These are phyloP conservation scores for Drosophila anomalata DNA, from an alignment of 2,888 invertebrate genomes.

Conservation along the genomic window DNA sequence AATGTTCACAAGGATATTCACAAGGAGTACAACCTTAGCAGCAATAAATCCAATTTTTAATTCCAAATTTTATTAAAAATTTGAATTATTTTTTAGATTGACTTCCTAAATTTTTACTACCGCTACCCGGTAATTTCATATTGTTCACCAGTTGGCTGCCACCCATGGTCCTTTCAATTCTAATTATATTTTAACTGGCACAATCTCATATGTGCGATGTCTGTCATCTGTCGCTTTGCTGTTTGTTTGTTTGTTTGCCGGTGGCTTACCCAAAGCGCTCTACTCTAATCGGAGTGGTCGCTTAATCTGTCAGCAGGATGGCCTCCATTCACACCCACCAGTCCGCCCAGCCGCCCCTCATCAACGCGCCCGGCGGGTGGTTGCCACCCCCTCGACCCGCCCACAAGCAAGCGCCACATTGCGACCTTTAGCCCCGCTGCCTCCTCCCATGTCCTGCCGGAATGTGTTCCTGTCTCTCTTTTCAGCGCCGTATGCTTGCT, in stretches of 20 bases:
- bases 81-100: not conserved
- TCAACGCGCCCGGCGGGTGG: slow-evolving; percentile 41
- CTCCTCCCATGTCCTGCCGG: not conserved
- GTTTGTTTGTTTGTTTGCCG: slow-evolving; percentile 36
- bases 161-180: slow-evolving; percentile 1
- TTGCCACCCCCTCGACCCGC: slow-evolving; percentile 32
- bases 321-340: slow-evolving; percentile 36
- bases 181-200: slow-evolving; percentile 24
- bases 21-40: no score
- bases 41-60: no score
- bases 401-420: slow-evolving; percentile 49
- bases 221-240: slow-evolving; percentile 46
- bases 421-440: slow-evolving; percentile 20
- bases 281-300: slow-evolving; percentile 53
- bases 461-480: slow-evolving; percentile 15
- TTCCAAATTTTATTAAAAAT: no score
- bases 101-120: no score
- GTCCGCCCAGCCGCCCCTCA: slow-evolving; percentile 34
- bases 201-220: slow-evolving; percentile 27
- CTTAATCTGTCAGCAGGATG: slow-evolving; percentile 50
- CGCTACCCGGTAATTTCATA: no score
- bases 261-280: slow-evolving; percentile 31
- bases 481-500: slow-evolving; percentile 69
- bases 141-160: not conserved
- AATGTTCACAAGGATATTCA: no score